Evolutionary conservation across 1,140 invertebrate genomes (phyloP).

Genomic region (Gryllus bimaculatus): DNA sequence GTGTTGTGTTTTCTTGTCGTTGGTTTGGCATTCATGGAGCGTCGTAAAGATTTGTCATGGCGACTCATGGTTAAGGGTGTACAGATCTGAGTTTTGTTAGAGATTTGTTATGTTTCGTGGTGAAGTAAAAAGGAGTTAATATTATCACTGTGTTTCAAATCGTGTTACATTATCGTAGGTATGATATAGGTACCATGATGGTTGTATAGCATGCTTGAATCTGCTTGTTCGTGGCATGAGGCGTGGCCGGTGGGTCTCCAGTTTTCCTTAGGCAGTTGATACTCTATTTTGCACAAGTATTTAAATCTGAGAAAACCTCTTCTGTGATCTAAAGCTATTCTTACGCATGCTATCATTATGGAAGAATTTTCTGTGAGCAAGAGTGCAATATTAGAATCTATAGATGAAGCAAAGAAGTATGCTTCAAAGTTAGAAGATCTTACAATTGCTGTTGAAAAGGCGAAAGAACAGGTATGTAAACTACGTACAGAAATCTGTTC

Average conservation of each 20-base stretch:
- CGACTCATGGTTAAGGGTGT: not conserved
- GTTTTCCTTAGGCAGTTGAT: not conserved
- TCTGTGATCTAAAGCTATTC: not conserved
- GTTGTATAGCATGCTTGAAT: not conserved
- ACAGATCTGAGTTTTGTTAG: not conserved
- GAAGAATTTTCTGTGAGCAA: constrained; percentile 18
- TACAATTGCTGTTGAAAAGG: constrained; percentile 16
- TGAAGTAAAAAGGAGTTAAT: not conserved
- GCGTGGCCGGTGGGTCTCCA: not conserved
- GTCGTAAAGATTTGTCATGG: constrained; percentile 6
- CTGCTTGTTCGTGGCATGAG: not conserved
- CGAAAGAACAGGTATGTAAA: constrained; percentile 21
- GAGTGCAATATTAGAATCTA: constrained; percentile 21
- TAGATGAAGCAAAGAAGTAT: constrained; percentile 23
- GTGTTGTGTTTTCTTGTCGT: constrained; percentile 6
- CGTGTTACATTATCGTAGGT: not conserved
- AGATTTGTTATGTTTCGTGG: not conserved
- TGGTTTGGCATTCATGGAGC: constrained; percentile 2
- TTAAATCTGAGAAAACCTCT: not conserved
- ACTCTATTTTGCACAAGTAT: not conserved
- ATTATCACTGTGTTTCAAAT: not conserved
- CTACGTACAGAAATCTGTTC: too few relatives aligned
- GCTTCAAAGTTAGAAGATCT: constrained; percentile 21
- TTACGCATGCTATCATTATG: constrained; percentile 15
- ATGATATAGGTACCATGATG: not conserved